Evolutionary conservation across 23 tunicate species (phyloP).

Genomic region (Botrylloides violaceus): DNA sequence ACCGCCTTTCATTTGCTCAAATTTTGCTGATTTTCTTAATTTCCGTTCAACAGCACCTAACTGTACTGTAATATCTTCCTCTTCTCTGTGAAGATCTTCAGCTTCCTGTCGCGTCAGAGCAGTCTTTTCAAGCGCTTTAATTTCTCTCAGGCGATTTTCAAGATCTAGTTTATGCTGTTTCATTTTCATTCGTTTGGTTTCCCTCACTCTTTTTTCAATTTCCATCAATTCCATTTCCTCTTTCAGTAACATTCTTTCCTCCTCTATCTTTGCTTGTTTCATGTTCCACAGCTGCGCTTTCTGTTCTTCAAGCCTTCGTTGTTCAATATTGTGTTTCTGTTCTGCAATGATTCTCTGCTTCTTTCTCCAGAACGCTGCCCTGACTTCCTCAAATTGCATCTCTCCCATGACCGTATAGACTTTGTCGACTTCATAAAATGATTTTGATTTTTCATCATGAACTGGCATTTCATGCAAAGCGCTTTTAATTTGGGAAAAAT

Average conservation of each 20-base stretch:
- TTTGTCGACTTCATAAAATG: slow-evolving; percentile 10
- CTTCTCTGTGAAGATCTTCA: not conserved
- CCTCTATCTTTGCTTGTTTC: not conserved
- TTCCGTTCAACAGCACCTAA: not conserved
- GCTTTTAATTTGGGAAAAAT: slow-evolving; percentile 2
- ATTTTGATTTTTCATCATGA: not conserved
- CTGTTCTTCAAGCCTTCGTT: slow-evolving; percentile 4
- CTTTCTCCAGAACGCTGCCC: slow-evolving; percentile 16
- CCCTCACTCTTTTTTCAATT: not conserved
- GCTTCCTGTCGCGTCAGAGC: not conserved
- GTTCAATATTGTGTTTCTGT: not conserved
- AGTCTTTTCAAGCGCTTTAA: not conserved
- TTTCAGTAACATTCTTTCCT: slow-evolving; percentile 10
- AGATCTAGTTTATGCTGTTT: not conserved
- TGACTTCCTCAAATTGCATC: slow-evolving; percentile 26
- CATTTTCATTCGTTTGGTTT: not conserved
- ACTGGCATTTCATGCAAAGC: not conserved
- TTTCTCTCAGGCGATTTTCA: not conserved
- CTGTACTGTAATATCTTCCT: slow-evolving; percentile 11
- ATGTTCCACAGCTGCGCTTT: not conserved
- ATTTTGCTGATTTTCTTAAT: not conserved
- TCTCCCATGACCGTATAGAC: slow-evolving; percentile 26
- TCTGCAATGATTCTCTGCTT: not conserved
- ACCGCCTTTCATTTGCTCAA: not conserved
- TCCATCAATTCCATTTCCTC: slow-evolving; percentile 6